Percentiles rank a stretch among this genome's conserved stretches.
Conservation (phyloP, 1,140 invertebrate species). For the Drosophila melanogaster region Release_6_plus_ISO1_MT NC_004354.4:911001-911500, state of each 20-base stretch:
- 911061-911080: slow-evolving; percentile 27
- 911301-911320: slow-evolving; percentile 34
- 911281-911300: slow-evolving; percentile 45
- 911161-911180: slow-evolving; percentile 71
- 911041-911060: slow-evolving; percentile 59
- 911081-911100: slow-evolving; percentile 1
- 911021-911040: slow-evolving; percentile 41
- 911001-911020: slow-evolving; percentile 1
- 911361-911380: slow-evolving; percentile 71
- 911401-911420: slow-evolving; percentile 60
- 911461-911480: slow-evolving; percentile 24
- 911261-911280: slow-evolving; percentile 7
- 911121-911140: slow-evolving; percentile 77
- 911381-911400: slow-evolving; percentile 62
- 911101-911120: slow-evolving; percentile 72
- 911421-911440: slow-evolving; percentile 47
- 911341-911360: slow-evolving; percentile 13
- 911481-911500: neutral
- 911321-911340: slow-evolving; percentile 32
- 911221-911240: slow-evolving; percentile 28
- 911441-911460: slow-evolving; percentile 75
- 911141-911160: slow-evolving; percentile 59
- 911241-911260: slow-evolving; percentile 48
- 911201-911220: too few species aligned
- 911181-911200: slow-evolving; percentile 1